Evolutionary conservation across 2,888 invertebrate genomes (phyloP).

Genomic region (Meta bourneti): DNA sequence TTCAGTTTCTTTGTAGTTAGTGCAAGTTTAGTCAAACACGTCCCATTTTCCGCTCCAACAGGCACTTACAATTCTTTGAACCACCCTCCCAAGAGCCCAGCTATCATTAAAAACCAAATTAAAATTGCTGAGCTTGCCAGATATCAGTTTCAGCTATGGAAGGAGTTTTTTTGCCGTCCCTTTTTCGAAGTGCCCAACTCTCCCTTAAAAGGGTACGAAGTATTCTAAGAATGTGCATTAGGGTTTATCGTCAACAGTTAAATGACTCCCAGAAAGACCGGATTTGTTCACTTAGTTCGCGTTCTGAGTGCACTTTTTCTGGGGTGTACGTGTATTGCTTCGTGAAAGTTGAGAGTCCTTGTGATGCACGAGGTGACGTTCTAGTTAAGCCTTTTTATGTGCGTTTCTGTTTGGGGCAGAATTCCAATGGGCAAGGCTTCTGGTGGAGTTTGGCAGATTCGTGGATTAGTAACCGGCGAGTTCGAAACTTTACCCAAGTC

Average conservation of each 20-base stretch:
- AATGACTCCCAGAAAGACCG: background rate
- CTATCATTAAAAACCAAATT: constrained; percentile 8
- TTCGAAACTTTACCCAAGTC: no score
- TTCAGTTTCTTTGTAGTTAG: background rate
- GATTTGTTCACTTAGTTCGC: no score
- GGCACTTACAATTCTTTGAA: background rate
- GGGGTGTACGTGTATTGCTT: no score
- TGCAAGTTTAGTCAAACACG: background rate
- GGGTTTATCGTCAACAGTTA: background rate
- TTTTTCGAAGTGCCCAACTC: background rate
- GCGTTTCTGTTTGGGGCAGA: no score
- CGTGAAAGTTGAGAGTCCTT: no score
- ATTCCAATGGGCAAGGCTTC: no score
- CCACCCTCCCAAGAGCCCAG: background rate
- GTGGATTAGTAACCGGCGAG: no score
- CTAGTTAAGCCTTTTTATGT: no score
- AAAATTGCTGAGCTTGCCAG: background rate
- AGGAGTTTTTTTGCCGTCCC: background rate
- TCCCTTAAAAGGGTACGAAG: background rate
- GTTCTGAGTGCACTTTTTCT: no score
- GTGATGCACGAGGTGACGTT: no score
- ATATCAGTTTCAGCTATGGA: background rate
- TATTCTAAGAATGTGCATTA: background rate
- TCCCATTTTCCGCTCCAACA: background rate
- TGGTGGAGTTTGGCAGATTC: no score